These are phyloP conservation scores for Eulemur rubriventer DNA, from an alignment of 2,797 vertebrate genomes.

Conservation along the genomic window DNA sequence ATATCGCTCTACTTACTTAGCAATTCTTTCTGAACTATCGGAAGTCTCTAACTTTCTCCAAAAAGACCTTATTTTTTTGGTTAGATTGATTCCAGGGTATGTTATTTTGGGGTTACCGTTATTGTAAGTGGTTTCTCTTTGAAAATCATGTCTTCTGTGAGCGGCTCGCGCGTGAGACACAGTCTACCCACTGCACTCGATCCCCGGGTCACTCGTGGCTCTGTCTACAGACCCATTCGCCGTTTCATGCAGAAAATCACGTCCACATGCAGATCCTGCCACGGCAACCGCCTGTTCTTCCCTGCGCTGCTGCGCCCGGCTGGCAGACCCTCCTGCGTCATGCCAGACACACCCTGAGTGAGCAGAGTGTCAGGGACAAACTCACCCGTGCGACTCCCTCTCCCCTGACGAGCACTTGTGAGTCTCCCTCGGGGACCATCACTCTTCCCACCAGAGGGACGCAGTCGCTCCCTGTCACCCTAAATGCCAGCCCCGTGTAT, in stretches of 20 bases:
- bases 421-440: background rate
- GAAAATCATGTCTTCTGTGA: background rate
- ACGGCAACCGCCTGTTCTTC: rapidly evolving
- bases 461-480: background rate
- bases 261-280: background rate
- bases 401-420: background rate
- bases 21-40: background rate
- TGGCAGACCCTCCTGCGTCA: rapidly evolving
- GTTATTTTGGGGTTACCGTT: too few species aligned
- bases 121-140: background rate
- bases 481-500: too few species aligned
- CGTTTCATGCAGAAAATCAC: rapidly evolving
- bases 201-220: background rate
- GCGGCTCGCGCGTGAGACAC: rapidly evolving
- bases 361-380: rapidly evolving
- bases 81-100: background rate
- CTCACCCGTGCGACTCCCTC: background rate
- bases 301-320: background rate
- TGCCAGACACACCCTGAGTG: too few species aligned
- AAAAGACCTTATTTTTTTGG: background rate
- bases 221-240: rapidly evolving
- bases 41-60: background rate
- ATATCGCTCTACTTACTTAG: rapidly evolving
- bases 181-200: background rate
- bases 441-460: background rate